These are phyloP conservation scores for Coturnix japonica DNA, from an alignment of 2,113 vertebrate genomes.

Conservation along the genomic window DNA sequence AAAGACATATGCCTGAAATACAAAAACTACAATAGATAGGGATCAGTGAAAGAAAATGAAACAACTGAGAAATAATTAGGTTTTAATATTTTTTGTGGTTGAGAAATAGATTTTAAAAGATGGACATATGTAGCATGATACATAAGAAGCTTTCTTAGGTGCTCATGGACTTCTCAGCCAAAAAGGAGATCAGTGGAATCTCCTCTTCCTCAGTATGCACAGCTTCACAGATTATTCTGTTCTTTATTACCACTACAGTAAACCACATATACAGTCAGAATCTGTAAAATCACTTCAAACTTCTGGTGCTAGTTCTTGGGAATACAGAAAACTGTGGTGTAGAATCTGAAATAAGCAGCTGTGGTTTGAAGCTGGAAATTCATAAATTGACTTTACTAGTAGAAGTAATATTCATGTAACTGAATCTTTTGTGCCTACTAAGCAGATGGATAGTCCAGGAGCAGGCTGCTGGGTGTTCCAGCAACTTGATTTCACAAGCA, in stretches of 20 bases:
- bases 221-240: not conserved
- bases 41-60: not conserved
- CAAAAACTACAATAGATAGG: not conserved
- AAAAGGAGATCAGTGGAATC: constrained; percentile 1
- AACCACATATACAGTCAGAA: not conserved
- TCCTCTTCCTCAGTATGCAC: not conserved
- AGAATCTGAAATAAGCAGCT: not conserved
- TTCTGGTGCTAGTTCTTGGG: not conserved
- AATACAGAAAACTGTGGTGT: not conserved
- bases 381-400: not conserved
- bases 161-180: not conserved
- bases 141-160: not conserved
- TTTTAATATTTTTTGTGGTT: constrained; percentile 57
- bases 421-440: not conserved
- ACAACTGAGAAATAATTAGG: constrained; percentile 55
- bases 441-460: not conserved
- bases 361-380: not conserved
- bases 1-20: not conserved
- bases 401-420: not conserved
- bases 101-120: constrained; percentile 50
- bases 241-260: not conserved
- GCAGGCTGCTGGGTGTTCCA: not conserved
- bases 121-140: not conserved
- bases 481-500: not conserved
- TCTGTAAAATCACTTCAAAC: not conserved